phyloP scores from a whole-genome alignment of 2,888 invertebrate species.

The Macrosoma leucophasiata region DNA sequence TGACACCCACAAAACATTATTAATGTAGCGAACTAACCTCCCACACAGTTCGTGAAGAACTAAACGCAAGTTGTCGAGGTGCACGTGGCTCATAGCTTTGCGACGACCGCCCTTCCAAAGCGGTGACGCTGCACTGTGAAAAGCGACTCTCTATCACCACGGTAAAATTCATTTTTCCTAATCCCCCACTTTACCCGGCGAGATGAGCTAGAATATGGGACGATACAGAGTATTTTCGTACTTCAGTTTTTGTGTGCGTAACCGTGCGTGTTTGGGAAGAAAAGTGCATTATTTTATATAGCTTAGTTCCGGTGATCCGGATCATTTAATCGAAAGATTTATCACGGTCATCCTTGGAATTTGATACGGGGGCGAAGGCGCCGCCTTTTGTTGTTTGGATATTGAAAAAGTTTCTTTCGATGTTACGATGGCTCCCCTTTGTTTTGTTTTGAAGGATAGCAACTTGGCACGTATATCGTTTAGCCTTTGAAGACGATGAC shows the following conservation, averaged over 20 bases:
- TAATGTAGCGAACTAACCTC: conserved; percentile 72
- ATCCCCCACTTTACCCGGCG: conserved; percentile 37
- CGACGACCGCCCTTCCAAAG: conserved; percentile 71
- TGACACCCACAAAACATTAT: conserved; percentile 60
- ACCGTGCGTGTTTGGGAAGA: conserved; percentile 45
- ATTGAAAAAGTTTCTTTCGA: conserved; percentile 61
- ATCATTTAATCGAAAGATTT: conserved; percentile 33
- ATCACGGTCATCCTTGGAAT: conserved; percentile 42
- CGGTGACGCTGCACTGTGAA: conserved; percentile 51
- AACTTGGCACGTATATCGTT: conserved; percentile 44
- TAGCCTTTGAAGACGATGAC: conserved; percentile 47
- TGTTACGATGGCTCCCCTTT: conserved; percentile 46
- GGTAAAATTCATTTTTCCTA: conserved; percentile 56
- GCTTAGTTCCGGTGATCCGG: conserved; percentile 27
- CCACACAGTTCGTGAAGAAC: conserved; percentile 74
- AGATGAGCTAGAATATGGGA: conserved; percentile 67
- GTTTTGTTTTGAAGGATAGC: conserved; percentile 53
- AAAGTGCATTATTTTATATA: conserved; percentile 54
- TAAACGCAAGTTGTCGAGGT: conserved; percentile 68
- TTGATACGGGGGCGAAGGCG: conserved; percentile 47
- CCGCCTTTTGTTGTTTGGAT: conserved; percentile 55
- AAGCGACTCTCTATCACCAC: conserved; percentile 59
- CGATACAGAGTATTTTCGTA: conserved; percentile 69
- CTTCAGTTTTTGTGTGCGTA: conserved; percentile 54
- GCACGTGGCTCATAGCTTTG: conserved; percentile 72